Conservation (phyloP, 2,797 vertebrate species). For the Enteromius unitaeniatus region DNA sequence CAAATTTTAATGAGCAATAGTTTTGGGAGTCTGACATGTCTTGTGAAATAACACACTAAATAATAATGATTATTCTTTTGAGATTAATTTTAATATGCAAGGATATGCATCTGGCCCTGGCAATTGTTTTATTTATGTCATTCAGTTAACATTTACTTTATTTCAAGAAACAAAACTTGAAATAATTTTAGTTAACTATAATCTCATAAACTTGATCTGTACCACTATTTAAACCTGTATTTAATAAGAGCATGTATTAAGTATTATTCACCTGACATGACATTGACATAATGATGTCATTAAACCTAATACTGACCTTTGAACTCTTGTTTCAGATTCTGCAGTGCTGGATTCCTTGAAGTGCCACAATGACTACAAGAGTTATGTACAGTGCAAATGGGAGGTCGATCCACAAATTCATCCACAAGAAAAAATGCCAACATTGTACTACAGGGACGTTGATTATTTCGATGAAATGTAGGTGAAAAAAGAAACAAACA, state of each 20-base stretch:
- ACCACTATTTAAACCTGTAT: background rate
- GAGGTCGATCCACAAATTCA: conserved; percentile 31
- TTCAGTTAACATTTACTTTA: too few relatives aligned
- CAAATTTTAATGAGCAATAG: background rate
- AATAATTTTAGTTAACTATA: background rate
- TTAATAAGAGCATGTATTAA: background rate
- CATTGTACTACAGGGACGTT: background rate
- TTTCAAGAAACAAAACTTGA: too few relatives aligned
- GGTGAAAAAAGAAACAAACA: conserved; percentile 24
- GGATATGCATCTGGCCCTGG: background rate
- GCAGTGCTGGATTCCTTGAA: conserved; percentile 67
- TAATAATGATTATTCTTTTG: background rate
- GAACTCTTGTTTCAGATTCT: conserved; percentile 61
- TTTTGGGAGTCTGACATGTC: background rate
- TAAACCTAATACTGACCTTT: background rate
- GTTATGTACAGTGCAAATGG: conserved; percentile 71
- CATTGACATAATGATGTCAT: background rate
- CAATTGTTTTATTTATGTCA: background rate
- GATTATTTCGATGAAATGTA: background rate
- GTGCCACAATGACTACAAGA: conserved; percentile 72
- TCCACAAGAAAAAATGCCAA: conserved; percentile 40
- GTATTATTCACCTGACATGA: background rate
- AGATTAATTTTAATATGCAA: too few relatives aligned
- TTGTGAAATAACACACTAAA: background rate
- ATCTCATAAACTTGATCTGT: background rate